A percentile compares a stretch with the other conserved stretches of the same genome.
phyloP scores from a whole-genome alignment of 2,888 invertebrate genomes.

The Calameuta filiformis region DNA sequence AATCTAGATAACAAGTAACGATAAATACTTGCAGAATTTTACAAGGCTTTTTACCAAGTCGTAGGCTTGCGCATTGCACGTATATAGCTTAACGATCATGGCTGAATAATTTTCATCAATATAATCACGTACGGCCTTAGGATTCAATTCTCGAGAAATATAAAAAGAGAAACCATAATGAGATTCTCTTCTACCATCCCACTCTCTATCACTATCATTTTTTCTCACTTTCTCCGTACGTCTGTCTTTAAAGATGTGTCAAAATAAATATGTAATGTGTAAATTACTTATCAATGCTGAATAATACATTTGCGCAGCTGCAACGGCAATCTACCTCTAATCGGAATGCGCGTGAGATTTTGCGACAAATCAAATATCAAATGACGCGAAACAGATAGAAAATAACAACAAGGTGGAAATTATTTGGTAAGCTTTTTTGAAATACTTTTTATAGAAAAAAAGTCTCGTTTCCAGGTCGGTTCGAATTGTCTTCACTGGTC shows the following conservation, averaged over 20 bases:
- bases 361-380: background rate
- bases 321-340: background rate
- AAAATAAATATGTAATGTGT: slow-evolving; percentile 25
- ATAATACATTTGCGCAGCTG: background rate
- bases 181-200: background rate
- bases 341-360: background rate
- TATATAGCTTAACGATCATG: background rate
- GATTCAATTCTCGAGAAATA: background rate
- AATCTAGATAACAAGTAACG: slow-evolving; percentile 40
- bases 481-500: slow-evolving; percentile 70
- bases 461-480: background rate
- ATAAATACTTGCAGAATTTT: slow-evolving; percentile 26
- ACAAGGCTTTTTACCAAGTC: background rate
- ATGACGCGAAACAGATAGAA: background rate
- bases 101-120: background rate
- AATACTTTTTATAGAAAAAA: slow-evolving; percentile 6
- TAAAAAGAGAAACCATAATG: background rate
- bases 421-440: slow-evolving; percentile 14
- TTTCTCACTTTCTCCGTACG: background rate
- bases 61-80: background rate
- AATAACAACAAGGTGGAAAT: slow-evolving; percentile 22
- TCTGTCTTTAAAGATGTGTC: background rate
- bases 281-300: slow-evolving; percentile 11
- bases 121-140: background rate
- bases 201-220: background rate